phyloP scores from a whole-genome alignment of 2,113 vertebrate species.

The Andinoacara biseriatus region DNA sequence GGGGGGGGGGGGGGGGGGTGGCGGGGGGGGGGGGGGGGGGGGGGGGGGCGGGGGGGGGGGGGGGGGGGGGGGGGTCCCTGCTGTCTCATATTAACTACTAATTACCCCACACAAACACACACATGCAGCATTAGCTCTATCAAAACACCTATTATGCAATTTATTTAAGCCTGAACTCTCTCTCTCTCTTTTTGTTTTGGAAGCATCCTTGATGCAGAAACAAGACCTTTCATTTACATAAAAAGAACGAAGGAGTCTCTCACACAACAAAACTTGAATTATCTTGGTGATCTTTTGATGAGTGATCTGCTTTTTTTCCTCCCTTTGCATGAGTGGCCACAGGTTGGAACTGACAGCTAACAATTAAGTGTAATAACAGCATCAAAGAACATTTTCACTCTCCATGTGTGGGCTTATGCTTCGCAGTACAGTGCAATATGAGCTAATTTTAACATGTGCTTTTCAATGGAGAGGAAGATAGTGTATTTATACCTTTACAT shows the following conservation, averaged over 20 bases:
- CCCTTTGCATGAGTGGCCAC: background rate
- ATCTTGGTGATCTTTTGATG: background rate
- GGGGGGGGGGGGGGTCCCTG: background rate
- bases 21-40: no score
- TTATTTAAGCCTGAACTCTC: slow-evolving; percentile 1
- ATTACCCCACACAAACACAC: slow-evolving; percentile 21
- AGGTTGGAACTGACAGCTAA: slow-evolving; percentile 8
- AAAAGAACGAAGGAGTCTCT: background rate
- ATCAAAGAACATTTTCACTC: background rate
- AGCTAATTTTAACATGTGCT: background rate
- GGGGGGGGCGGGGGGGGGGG: slow-evolving; percentile 26
- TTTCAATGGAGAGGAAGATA: background rate
- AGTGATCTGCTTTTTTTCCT: background rate
- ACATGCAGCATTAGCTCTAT: background rate
- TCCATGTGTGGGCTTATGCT: background rate
- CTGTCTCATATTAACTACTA: slow-evolving; percentile 28
- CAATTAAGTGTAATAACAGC: slow-evolving; percentile 12
- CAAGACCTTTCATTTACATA: background rate
- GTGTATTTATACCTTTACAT: background rate
- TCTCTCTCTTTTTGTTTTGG: background rate
- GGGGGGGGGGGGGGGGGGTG: no score
- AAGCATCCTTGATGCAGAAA: background rate
- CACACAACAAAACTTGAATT: background rate
- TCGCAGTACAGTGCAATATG: background rate
- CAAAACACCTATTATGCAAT: slow-evolving; percentile 43